Evolutionary conservation across 23 tunicate species (phyloP).

Genomic region (Diplosoma virens): DNA sequence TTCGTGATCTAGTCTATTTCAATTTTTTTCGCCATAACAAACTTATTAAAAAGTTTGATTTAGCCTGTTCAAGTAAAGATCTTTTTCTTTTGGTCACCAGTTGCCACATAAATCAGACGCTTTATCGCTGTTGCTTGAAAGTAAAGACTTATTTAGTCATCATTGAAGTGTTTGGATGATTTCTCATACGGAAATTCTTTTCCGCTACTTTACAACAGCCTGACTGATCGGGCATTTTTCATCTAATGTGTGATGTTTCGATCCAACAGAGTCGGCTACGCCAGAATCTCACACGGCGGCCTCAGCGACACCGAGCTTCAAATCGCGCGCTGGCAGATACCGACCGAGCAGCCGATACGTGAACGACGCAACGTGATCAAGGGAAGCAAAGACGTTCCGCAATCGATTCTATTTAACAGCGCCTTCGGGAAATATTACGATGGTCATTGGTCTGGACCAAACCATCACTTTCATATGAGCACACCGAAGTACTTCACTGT

Average conservation of each 20-base stretch:
- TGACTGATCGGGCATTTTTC: too few relatives aligned
- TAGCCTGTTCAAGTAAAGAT: too few relatives aligned
- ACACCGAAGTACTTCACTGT: slow-evolving; percentile 61
- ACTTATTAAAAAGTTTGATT: too few relatives aligned
- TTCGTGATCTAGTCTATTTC: too few relatives aligned
- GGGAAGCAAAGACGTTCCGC: slow-evolving; percentile 4
- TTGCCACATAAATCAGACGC: too few relatives aligned
- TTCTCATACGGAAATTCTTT: too few relatives aligned
- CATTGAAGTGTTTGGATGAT: too few relatives aligned
- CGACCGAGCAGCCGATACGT: background rate
- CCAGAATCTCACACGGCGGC: slow-evolving; percentile 67
- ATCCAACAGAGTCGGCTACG: slow-evolving; percentile 47
- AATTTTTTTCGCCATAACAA: too few relatives aligned
- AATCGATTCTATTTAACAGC: background rate
- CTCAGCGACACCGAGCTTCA: slow-evolving; percentile 65
- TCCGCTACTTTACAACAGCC: too few relatives aligned
- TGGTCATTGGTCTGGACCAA: slow-evolving; percentile 33
- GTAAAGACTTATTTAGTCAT: too few relatives aligned
- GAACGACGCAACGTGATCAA: background rate
- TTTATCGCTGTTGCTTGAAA: too few relatives aligned
- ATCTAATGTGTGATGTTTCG: background rate
- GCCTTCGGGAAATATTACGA: slow-evolving; percentile 25
- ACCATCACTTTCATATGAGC: slow-evolving; percentile 52
- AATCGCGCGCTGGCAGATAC: slow-evolving; percentile 54
- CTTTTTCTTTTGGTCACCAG: too few relatives aligned